Evolutionary conservation across 2,113 vertebrate species (phyloP), one percentile per base, ranked within the genome.

Genomic region (Geococcyx californianus): DNA sequence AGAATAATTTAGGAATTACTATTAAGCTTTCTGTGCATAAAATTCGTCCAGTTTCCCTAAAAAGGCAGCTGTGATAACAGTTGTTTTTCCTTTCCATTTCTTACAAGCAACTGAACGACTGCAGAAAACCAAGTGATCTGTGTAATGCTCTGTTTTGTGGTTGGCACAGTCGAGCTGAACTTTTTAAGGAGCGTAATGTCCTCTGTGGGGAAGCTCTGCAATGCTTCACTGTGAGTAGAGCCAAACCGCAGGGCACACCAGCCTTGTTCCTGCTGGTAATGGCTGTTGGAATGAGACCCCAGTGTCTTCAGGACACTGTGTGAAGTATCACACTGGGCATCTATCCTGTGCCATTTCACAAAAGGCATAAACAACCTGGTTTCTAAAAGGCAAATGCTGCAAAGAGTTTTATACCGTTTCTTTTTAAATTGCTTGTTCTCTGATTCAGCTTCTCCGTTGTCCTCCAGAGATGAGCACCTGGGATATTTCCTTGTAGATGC

Each of bases 101-200:
- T 75, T 40, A 74, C 8, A 34, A 52, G 67, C 3, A 4, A n/a
- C 26, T 12, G 70, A 64, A 49, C 0, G 0, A n/a, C 5, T 58
- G 58, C 42, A 70, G 77, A 47, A 73, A 89, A 84, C 3, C 11
- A 28, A 73, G 59, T 7, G 63, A 42, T 52, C 23, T 58, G 59
- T 18, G 68, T 33, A 17, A 49, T 3, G 51, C 34, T 90, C 40
- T 13, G 9, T 51, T 76, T 33, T 0, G 3, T 58, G 67, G 63
- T 3, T 86, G 88, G 76, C 64, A 56, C 34, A 59, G 70, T 25
- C 14, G 10, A 86, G 86, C 47, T 63, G 82, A 64, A 38, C 82
- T 72, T 74, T 45, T 33, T 10, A 7, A 34, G 68, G 38, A 74
- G 42, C 0, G 0, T 4, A 23, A 47, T 16, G 68, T 70, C 56